Base-by-base conservation (phyloP, 2,888 invertebrate species). In the Phrixothrix hirtus region DNA sequence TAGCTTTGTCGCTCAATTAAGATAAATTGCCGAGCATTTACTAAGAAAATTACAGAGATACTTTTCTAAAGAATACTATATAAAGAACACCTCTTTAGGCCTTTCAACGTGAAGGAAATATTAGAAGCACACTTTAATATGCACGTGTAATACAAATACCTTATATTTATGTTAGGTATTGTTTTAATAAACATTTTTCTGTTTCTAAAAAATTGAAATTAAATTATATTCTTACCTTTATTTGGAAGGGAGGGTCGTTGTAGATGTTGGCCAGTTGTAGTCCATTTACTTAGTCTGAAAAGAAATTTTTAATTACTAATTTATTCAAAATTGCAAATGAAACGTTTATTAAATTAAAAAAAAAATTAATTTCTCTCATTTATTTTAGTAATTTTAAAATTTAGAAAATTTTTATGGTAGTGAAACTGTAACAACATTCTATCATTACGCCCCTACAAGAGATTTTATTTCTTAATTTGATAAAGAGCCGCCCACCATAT, bases 211-310 rank as follows among this genome's bases (percentile, higher is more conserved):
- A 29, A n/a, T 32, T 11, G 5, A 14, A 32, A 32, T 3, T 13
- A 13, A 32, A 14, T 11, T 13, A 5, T n/a, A n/a, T 31, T 25
- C 41, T 30, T 48, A 48, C 48, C 48, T 48, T 35, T 48, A 48
- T 48, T 48, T 41, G 66, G 64, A 69, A 71, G 70, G 73, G 69
- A 72, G 72, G 70, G 69, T 65, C 62, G 65, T 66, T 64, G 63
- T 63, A 61, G 64, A 62, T 64, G 63, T 63, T 62, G 64, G 62
- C 63, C 64, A 71, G 66, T 74, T 71, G 65, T 70, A 72, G 73
- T 75, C 75, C 75, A 75, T 74, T 73, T 73, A 74, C 69, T 71
- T 72, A 72, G 71, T 73, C 75, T 75, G 72, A 47, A 75, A 74
- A 50, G 62, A 62, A 59, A 62, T n/a, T n/a, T n/a, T n/a, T 21